Base-by-base conservation (phyloP, 2,113 vertebrate species). In the Zapus hudsonius region DNA sequence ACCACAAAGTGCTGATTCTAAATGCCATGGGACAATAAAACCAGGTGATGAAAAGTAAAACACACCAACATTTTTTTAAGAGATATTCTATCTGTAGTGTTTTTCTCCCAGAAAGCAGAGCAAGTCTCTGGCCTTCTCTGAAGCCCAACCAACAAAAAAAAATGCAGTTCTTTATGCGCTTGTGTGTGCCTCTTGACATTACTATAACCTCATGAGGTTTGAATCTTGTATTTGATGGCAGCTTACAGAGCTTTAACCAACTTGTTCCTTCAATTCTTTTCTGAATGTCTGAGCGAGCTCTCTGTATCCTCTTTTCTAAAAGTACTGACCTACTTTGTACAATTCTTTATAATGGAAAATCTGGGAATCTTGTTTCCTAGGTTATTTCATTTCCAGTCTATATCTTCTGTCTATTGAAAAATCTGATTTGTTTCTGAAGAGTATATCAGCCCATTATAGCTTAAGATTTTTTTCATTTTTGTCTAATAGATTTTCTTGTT, bases 311-410 rank as follows among this genome's bases (percentile, higher is more conserved):
- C 70, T 96, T 90, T 96, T 70, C 81, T 92, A 55, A 78, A 95
- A 95, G 92, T 75, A 57, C 44, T 97, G 84, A 96, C 95, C 95
- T 93, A 96, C 76, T 95, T 96, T 96, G 78, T 8, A 87, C 1
- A 23, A 33, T 76, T 90, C 44, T 82, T 85, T 92, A 22, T 78
- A 95, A 93, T 96, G 85, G 57, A 91, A 96, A 52, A 38, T 79
- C 27, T 95, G 44, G 36, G 63, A 84, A 81, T 57, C 87, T 88
- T 70, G 40, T 90, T 87, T 94, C 90, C 69, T 25, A 76, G 52
- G 87, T 59, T 29, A 19, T 70, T 85, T 94, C 59, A 78, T 13
- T 93, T 96, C 93, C 55, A 95, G 91, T 93, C 44, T 31, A 83
- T 27, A 25, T 36, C 40, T 47, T 92, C 67, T 90, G 38, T 31